Conservation (phyloP, 2,113 vertebrate species). For the Stegostoma tigrinum region DNA sequence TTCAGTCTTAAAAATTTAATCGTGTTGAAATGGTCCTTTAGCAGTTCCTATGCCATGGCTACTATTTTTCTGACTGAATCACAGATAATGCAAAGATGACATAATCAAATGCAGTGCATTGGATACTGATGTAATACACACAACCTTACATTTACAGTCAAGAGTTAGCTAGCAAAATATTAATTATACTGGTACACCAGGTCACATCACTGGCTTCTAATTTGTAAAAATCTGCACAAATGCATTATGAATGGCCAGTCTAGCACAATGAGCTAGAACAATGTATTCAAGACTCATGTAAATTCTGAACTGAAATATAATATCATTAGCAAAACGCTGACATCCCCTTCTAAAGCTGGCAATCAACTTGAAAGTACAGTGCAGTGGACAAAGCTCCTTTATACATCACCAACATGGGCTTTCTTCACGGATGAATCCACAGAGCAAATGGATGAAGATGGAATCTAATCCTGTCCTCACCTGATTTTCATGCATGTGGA, state of each 20-base stretch:
- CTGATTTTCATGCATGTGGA: not conserved
- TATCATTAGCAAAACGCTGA: not conserved
- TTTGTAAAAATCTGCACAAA: not conserved
- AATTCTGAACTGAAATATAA: not conserved
- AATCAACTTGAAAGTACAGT: not conserved
- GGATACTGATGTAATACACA: not conserved
- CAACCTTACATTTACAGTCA: not conserved
- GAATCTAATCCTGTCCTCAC: not conserved
- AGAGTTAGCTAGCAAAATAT: not conserved
- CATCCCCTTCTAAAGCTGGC: not conserved
- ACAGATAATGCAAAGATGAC: not conserved
- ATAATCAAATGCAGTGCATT: not conserved
- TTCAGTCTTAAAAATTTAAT: not conserved
- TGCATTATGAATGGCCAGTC: not conserved
- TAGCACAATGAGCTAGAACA: not conserved
- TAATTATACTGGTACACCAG: not conserved
- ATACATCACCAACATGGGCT: not conserved
- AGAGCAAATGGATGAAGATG: not conserved
- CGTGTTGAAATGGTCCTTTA: not conserved
- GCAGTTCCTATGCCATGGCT: not conserved
- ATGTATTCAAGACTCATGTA: not conserved
- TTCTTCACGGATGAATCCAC: not conserved
- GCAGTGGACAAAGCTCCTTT: not conserved
- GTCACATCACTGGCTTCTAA: not conserved
- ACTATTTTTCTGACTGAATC: not conserved